These are phyloP conservation scores for Drosophila guanche DNA, from an alignment of 1,140 invertebrate species.

Conservation along the genomic window DNA sequence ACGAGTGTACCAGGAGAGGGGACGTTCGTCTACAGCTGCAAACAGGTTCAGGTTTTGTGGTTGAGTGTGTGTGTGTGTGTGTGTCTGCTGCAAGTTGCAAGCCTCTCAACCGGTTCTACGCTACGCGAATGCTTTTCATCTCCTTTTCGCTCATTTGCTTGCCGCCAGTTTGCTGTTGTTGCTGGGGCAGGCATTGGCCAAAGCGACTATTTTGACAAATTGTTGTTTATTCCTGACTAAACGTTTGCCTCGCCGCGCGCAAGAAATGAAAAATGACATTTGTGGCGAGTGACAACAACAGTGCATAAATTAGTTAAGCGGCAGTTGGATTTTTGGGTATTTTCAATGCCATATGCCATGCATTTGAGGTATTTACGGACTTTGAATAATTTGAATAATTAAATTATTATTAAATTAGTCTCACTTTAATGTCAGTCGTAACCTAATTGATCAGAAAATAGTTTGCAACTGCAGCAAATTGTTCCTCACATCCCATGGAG, in stretches of 20 bases:
- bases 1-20: no score
- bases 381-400: not conserved
- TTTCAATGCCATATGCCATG: not conserved
- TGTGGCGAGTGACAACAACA: slow-evolving; percentile 45
- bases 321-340: slow-evolving; percentile 18
- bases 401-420: no score
- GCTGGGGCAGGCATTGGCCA: slow-evolving; percentile 32
- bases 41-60: slow-evolving; percentile 57
- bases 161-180: slow-evolving; percentile 18
- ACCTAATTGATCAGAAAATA: slow-evolving; percentile 1
- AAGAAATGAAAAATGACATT: slow-evolving; percentile 54
- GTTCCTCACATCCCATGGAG: no score
- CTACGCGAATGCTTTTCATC: no score
- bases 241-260: slow-evolving; percentile 53
- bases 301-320: slow-evolving; percentile 53
- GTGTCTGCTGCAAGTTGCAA: not conserved
- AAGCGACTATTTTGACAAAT: slow-evolving; percentile 65
- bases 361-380: slow-evolving; percentile 1
- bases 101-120: slow-evolving; percentile 36
- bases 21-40: slow-evolving; percentile 55
- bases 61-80: no score
- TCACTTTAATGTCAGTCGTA: no score
- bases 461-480: not conserved
- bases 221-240: slow-evolving; percentile 71
- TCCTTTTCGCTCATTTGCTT: slow-evolving; percentile 14